Evolutionary conservation across 1,140 invertebrate species (phyloP), one percentile per base, ranked within the genome.

Genomic region (Caenorhabditis brenneri): DNA sequence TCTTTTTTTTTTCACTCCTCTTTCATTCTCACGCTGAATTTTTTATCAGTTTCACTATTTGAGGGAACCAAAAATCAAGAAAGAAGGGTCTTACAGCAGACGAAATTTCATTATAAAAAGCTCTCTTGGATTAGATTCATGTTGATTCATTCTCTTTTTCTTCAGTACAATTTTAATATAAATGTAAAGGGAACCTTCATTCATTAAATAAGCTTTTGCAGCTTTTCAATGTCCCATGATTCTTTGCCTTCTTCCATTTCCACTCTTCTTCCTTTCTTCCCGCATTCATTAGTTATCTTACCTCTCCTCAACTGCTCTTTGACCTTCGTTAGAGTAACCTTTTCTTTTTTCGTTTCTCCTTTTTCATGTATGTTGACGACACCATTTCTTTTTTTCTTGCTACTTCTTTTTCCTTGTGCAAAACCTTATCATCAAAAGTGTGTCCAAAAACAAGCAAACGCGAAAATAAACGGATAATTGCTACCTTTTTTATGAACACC

Each of bases 211-310:
- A 58, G 31, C 12, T 65, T 58, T 65, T 74, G 9, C 65, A 42
- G 12, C 10, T 36, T 12, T 22, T 24, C 65, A 29, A 42, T 42
- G 12, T 27, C 49, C 49, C 10, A 29, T 27, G 53, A 29, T 55
- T 74, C 36, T 33, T 39, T 12, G 22, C 1, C 24, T 5, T 65
- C 60, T 74, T 12, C 12, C 1, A 24, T 22, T 39, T 42, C 36
- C 12, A 36, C 15, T 6, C 12, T 42, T 10, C 12, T 74, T 46
- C 29, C 27, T 16, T n/a, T 36, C 10, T 36, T 65, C 36, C 36
- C 65, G 60, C 65, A 74, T 74, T 74, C 22, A 74, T 74, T 74
- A 74, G 65, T 74, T 74, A 74, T 74, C 65, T 24, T 10, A 33
- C n/a, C 15, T 22, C n/a, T 42, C 22, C n/a, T 12, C 12, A 7